Conservation (phyloP, 2,113 vertebrate genomes). For the Carettochelys insculpta region DNA sequence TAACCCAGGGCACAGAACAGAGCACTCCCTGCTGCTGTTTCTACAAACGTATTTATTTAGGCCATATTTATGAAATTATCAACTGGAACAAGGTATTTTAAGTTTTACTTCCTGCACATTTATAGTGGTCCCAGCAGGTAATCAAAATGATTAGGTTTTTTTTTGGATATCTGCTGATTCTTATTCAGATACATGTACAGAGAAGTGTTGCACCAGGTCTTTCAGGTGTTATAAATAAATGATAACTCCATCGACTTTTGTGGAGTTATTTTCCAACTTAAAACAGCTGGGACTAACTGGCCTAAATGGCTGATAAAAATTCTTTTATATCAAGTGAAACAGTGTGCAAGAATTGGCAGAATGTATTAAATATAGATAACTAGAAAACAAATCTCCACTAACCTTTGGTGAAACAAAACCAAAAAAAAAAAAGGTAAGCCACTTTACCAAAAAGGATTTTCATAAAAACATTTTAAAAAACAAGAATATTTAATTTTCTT, state of each 20-base stretch:
- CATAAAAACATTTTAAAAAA: neutral
- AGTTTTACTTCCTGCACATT: neutral
- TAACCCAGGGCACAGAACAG: neutral
- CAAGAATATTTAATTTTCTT: neutral
- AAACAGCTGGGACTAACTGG: neutral
- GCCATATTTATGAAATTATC: neutral
- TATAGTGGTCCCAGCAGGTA: neutral
- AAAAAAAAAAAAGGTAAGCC: no score
- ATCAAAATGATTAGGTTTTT: neutral
- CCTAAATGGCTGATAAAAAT: neutral
- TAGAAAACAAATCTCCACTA: neutral
- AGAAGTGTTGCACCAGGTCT: neutral
- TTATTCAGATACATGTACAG: neutral
- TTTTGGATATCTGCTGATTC: neutral
- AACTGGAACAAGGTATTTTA: neutral
- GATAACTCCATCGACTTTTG: neutral
- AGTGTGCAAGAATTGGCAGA: neutral
- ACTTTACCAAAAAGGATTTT: neutral
- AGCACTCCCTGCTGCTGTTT: neutral
- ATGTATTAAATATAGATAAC: neutral
- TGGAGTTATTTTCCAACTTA: neutral
- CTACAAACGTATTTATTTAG: neutral
- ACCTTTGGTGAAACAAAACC: neutral
- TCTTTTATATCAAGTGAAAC: rapidly evolving
- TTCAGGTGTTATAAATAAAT: neutral